phyloP scores from a whole-genome alignment of 1,140 invertebrate species.

The Cyphomyrmex costatus region DNA sequence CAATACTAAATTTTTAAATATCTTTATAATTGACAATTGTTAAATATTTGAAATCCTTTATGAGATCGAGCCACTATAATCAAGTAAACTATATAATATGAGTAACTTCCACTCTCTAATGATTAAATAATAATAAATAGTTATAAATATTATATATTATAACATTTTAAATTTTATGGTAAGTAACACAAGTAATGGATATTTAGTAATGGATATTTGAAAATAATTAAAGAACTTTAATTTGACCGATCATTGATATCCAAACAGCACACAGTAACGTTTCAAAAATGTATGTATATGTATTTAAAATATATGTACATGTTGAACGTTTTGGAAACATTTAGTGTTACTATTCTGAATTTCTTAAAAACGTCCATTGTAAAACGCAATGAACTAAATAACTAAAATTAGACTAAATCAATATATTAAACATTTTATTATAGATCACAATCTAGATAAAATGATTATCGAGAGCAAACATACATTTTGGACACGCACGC shows the following conservation, averaged over 20 bases:
- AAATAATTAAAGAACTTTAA: not conserved
- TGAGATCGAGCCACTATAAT: not conserved
- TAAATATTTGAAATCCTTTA: not conserved
- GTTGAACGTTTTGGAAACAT: too few relatives aligned
- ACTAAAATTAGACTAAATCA: too few relatives aligned
- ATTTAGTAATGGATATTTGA: not conserved
- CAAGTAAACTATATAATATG: not conserved
- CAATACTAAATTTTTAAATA: not conserved
- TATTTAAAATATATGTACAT: too few relatives aligned
- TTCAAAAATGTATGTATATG: too few relatives aligned
- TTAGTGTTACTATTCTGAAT: too few relatives aligned
- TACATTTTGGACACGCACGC: too few relatives aligned
- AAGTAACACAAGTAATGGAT: not conserved
- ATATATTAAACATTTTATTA: too few relatives aligned
- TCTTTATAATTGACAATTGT: not conserved
- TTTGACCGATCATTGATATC: not conserved
- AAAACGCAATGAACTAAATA: too few relatives aligned
- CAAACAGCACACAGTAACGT: too few relatives aligned
- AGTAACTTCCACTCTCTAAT: not conserved
- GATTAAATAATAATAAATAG: conserved; percentile 7
- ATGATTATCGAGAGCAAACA: too few relatives aligned
- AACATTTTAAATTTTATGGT: not conserved
- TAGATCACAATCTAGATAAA: too few relatives aligned
- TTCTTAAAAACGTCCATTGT: too few relatives aligned
- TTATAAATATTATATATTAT: not conserved